Percentiles rank a stretch among this genome's conserved stretches.
phyloP scores from a whole-genome alignment of 2,113 vertebrate species.

The Platycercus adscitus region DNA sequence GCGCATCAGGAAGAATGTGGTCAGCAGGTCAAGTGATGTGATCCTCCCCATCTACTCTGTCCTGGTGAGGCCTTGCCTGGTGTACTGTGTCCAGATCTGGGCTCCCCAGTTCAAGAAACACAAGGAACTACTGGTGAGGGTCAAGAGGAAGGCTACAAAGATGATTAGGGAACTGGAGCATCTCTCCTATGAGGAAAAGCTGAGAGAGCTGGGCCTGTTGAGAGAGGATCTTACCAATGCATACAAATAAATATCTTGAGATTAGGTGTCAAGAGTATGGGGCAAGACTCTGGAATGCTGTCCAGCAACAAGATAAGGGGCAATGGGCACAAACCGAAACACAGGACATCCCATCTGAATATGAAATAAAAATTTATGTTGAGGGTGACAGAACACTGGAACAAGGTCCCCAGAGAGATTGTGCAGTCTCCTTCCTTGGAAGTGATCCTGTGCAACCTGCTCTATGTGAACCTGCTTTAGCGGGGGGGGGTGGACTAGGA shows the following conservation, averaged over 20 bases:
- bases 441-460: neutral
- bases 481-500: neutral
- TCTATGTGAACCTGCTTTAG: neutral
- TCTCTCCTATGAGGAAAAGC: neutral
- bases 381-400: neutral
- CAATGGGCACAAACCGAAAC: neutral
- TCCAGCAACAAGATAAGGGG: neutral
- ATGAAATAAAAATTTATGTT: neutral
- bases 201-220: neutral
- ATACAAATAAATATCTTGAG: neutral
- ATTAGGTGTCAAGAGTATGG: neutral
- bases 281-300: neutral
- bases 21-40: neutral
- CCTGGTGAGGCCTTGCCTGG: neutral
- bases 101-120: neutral
- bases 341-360: neutral
- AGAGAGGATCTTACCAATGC: neutral
- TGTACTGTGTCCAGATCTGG: neutral
- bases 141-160: neutral
- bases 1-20: neutral
- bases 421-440: neutral
- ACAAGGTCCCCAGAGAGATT: neutral
- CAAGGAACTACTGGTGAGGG: neutral
- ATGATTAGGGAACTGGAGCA: neutral
- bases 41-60: neutral